Conservation (phyloP, 2,797 vertebrate species). For the Dendrocincla tyrannina region DNA sequence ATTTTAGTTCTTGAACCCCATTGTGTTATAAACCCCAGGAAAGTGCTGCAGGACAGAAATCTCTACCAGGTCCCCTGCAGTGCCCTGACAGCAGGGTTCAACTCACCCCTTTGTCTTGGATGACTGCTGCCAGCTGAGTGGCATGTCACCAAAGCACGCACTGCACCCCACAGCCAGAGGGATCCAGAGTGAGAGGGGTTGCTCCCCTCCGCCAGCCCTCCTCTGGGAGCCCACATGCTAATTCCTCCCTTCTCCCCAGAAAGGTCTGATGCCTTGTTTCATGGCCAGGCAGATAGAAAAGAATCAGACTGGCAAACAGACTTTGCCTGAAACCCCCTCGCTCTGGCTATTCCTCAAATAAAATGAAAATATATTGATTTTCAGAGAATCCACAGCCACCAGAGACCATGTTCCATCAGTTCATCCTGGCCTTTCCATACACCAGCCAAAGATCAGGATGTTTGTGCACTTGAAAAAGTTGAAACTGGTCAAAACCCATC, state of each 20-base stretch:
- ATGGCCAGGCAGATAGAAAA: not conserved
- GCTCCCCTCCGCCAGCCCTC: no score
- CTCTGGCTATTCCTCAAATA: not conserved
- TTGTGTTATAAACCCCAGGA: not conserved
- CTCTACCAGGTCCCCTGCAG: not conserved
- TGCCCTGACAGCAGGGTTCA: not conserved
- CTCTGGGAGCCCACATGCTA: rapidly evolving
- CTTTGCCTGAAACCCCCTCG: not conserved
- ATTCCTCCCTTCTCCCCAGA: not conserved
- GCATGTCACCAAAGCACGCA: not conserved
- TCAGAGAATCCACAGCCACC: not conserved
- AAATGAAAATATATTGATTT: not conserved
- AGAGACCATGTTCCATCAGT: not conserved
- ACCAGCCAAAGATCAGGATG: not conserved
- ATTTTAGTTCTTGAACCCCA: not conserved
- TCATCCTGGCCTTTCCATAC: not conserved
- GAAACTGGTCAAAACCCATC: not conserved
- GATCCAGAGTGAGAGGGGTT: rapidly evolving
- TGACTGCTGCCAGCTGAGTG: not conserved
- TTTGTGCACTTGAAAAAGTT: not conserved
- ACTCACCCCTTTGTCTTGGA: not conserved
- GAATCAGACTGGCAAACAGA: not conserved
- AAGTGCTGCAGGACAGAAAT: not conserved
- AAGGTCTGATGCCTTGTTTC: not conserved
- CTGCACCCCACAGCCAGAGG: rapidly evolving